A percentile compares a stretch with the other conserved stretches of the same genome.
phyloP scores from a whole-genome alignment of 2,888 invertebrate genomes.

The Amphipyra berbera region DNA sequence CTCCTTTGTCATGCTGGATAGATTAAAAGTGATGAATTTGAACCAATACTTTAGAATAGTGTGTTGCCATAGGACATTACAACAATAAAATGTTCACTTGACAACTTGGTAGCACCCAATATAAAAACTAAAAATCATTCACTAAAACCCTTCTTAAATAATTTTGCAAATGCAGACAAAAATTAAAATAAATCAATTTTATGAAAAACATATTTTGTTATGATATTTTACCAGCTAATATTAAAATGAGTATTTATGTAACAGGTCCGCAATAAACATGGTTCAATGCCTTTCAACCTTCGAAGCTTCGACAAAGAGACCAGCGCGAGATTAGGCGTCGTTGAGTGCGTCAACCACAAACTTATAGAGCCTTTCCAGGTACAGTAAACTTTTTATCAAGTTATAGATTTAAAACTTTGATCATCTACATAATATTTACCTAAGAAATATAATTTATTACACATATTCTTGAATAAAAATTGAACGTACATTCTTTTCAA shows the following conservation, averaged over 20 bases:
- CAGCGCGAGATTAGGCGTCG: slow-evolving; percentile 99
- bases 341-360: slow-evolving; percentile 99
- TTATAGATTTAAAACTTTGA: not conserved
- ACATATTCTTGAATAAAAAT: too few species aligned
- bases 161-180: too few species aligned
- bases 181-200: too few species aligned
- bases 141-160: too few species aligned
- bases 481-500: too few species aligned
- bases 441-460: too few species aligned
- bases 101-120: too few species aligned
- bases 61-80: slow-evolving; percentile 72
- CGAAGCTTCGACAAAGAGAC: slow-evolving; percentile 98
- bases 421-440: too few species aligned
- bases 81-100: slow-evolving; percentile 44
- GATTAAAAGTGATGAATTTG: slow-evolving; percentile 70
- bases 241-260: not conserved
- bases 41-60: slow-evolving; percentile 62
- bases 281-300: slow-evolving; percentile 99
- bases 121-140: too few species aligned
- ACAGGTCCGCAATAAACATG: slow-evolving; percentile 96
- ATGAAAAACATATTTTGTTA: not conserved
- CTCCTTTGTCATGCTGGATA: slow-evolving; percentile 60
- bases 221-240: not conserved
- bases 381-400: slow-evolving; percentile 14
- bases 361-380: slow-evolving; percentile 99